These are phyloP conservation scores for Lates japonicus DNA, from an alignment of 2,797 vertebrate genomes.

Conservation along the genomic window DNA sequence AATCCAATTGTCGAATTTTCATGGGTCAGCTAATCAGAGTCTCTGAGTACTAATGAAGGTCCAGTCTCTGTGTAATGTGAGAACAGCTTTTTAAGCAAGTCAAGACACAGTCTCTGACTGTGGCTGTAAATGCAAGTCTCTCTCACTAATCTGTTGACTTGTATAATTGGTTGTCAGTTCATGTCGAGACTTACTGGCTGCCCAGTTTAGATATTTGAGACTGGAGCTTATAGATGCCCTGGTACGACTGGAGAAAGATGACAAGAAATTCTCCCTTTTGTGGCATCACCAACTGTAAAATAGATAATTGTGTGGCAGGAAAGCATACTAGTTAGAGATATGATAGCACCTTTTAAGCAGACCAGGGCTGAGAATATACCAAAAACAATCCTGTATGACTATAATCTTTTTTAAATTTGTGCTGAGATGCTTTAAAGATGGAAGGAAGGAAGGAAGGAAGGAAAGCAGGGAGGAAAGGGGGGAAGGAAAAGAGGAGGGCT, in stretches of 20 bases:
- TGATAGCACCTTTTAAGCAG: conserved; percentile 36
- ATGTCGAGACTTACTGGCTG: conserved; percentile 4
- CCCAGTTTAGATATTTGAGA: conserved; percentile 16
- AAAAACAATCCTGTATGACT: conserved; percentile 66
- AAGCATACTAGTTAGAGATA: conserved; percentile 21
- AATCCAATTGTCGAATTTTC: conserved; percentile 63
- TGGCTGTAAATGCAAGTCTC: conserved; percentile 14
- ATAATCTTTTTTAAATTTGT: conserved; percentile 28
- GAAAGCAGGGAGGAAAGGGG: conserved; percentile 12
- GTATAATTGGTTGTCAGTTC: conserved; percentile 10
- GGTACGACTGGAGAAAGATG: conserved; percentile 34
- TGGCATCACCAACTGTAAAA: conserved; percentile 23
- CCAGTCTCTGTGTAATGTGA: conserved; percentile 40
- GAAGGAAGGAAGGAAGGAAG: not conserved
- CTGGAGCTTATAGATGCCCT: conserved; percentile 11
- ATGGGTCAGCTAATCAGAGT: conserved; percentile 55
- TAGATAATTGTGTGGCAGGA: conserved; percentile 7
- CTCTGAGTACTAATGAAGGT: conserved; percentile 42
- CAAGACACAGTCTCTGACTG: conserved; percentile 21
- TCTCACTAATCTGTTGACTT: conserved; percentile 19
- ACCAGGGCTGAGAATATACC: conserved; percentile 58
- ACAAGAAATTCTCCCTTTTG: conserved; percentile 15
- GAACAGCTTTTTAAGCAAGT: conserved; percentile 39
- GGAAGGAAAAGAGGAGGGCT: not conserved
- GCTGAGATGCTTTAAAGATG: conserved; percentile 67